Evolutionary conservation across 2,888 invertebrate genomes (phyloP), one percentile per base, ranked within the genome.

Genomic region (Lepidocyrtoides sp.): DNA sequence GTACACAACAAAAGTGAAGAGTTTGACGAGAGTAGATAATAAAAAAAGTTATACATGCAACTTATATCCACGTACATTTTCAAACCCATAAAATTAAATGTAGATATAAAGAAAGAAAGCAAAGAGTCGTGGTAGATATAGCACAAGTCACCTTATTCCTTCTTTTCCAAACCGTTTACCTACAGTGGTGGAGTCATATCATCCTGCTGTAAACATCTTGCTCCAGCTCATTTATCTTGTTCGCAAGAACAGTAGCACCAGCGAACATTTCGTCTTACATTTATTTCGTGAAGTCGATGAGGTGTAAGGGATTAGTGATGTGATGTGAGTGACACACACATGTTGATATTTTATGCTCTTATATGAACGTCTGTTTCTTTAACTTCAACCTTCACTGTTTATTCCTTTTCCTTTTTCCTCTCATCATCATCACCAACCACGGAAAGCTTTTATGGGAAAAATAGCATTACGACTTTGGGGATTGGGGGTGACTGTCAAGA

Each of bases 11-110:
- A 77, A 75, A 82, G 26, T 63, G 63, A 54, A 29, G 51, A 41
- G 29, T 36, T 81, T 88, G 88, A 88, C 81, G 66, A 20, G 69
- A 88, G 81, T 88, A 81, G 81, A 69, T 81, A 44, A 87, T n/a
- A n/a, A n/a, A n/a, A n/a, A n/a, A 79, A 79, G 87, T 63, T 26
- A 63, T 85, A 36, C 20, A n/a, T n/a, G n/a, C n/a, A n/a, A n/a
- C n/a, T n/a, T n/a, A n/a, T n/a, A n/a, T n/a, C n/a, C n/a, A n/a
- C n/a, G n/a, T n/a, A n/a, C n/a, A n/a, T n/a, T n/a, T n/a, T n/a
- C n/a, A n/a, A n/a, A n/a, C n/a, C n/a, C n/a, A n/a, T n/a, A 54
- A 51, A 54, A 41, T n/a, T n/a, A n/a, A n/a, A n/a, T n/a, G n/a
- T n/a, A n/a, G n/a, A n/a, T n/a, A n/a, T n/a, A n/a, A 29, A 26